These are phyloP conservation scores for Trachymyrmex septentrionalis DNA, from an alignment of 1,140 invertebrate genomes.

Conservation along the genomic window DNA sequence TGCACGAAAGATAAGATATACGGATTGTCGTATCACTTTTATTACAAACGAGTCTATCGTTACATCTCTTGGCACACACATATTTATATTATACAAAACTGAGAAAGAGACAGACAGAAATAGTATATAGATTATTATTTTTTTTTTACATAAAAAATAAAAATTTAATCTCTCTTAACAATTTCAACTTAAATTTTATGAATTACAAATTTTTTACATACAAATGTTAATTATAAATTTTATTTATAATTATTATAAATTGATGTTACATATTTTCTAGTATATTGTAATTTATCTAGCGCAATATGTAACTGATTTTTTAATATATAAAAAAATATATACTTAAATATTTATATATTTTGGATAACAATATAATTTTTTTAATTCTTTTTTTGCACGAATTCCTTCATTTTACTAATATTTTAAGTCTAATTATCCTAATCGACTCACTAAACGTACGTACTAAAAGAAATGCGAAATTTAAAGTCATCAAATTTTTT, in stretches of 20 bases:
- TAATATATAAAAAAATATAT: neutral
- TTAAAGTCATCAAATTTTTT: neutral
- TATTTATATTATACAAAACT: neutral
- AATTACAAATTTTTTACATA: too few relatives aligned
- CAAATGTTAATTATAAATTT: too few relatives aligned
- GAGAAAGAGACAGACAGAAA: neutral
- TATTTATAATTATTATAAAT: too few relatives aligned
- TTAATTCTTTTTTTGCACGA: neutral
- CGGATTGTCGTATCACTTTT: neutral
- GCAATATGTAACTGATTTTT: neutral
- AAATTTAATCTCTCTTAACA: neutral
- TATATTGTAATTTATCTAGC: neutral
- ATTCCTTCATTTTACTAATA: neutral
- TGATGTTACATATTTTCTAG: neutral
- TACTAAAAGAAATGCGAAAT: neutral
- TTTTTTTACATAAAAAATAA: neutral
- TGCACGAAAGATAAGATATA: conserved; percentile 24
- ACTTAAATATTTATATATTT: neutral
- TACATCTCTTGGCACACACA: neutral
- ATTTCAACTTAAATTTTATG: neutral
- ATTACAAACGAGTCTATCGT: neutral
- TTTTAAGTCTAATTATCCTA: neutral
- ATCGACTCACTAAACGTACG: neutral
- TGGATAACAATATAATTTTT: neutral
- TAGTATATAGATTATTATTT: neutral